These are phyloP conservation scores for Maccullochella peelii DNA, from an alignment of 2,113 vertebrate species.

Conservation along the genomic window DNA sequence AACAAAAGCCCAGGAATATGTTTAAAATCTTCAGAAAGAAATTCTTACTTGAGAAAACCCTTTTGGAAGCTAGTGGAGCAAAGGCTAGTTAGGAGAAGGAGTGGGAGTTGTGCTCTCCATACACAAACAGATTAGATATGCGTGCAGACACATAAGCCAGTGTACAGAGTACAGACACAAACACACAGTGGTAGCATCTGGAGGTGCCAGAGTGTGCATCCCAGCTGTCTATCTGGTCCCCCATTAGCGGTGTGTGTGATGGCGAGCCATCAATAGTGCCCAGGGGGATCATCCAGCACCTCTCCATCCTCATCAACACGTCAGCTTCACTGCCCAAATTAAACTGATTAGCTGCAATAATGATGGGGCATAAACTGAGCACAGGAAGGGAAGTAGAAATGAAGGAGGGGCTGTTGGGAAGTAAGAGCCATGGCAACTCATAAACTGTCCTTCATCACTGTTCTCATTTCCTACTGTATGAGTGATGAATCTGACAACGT, in stretches of 20 bases:
- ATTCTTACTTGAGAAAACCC: not conserved
- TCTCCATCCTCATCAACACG: constrained; percentile 80
- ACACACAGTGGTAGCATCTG: constrained; percentile 70
- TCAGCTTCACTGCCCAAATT: constrained; percentile 75
- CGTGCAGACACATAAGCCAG: constrained; percentile 27
- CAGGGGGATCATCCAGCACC: constrained; percentile 72
- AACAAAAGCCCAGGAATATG: too few species aligned
- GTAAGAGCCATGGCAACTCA: constrained; percentile 20
- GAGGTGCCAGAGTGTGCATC: constrained; percentile 61
- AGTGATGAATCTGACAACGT: not conserved
- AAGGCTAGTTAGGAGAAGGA: constrained; percentile 10
- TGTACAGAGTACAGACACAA: constrained; percentile 21
- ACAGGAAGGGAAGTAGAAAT: constrained; percentile 30
- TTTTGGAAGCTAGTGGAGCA: not conserved
- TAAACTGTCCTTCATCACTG: not conserved
- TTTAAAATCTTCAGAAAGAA: not conserved
- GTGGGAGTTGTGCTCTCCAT: constrained; percentile 14
- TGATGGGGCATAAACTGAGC: constrained; percentile 61
- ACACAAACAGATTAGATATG: constrained; percentile 49
- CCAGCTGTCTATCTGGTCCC: constrained; percentile 71
- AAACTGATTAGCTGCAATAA: constrained; percentile 79
- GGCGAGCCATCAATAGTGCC: constrained; percentile 64
- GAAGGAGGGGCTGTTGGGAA: constrained; percentile 3
- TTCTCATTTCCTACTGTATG: not conserved
- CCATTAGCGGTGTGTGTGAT: constrained; percentile 70